Base-by-base conservation (phyloP, 2,888 invertebrate genomes). In the Standfussiana lucernea region DNA sequence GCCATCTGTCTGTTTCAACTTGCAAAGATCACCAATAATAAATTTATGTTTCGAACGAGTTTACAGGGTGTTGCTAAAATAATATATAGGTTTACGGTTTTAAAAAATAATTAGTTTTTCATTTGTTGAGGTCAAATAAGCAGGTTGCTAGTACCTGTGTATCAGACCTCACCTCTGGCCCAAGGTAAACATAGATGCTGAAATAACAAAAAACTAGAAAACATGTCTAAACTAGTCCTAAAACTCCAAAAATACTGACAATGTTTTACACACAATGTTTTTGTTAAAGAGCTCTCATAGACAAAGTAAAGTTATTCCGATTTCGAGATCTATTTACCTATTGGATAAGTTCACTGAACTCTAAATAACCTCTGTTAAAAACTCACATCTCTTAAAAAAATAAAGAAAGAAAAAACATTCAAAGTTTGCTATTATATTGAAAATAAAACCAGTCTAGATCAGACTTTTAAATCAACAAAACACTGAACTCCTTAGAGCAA, bases 1-100 rank as follows among this genome's bases (percentile, higher is more conserved):
- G 53, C 47, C 68, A 72, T 72, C 24, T 37, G 40, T 85, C 83
- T 59, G 47, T 62, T 77, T 77, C 67, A 64, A 59, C n/a, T 70
- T 24, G 56, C 18, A 68, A 78, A 66, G 45, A 77, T 79, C 61
- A 76, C 59, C 53, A 56, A 65, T 72, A 69, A 75, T 75, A 42
- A 80, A 82, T 75, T 64, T n/a, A 71, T 53, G 50, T 66, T 83
- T 47, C 15, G 8, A 21, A 24, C 11, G 32, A 47, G 32, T 10
- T 2, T 42, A 56, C n/a, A 64, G 21, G 8, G 0, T 53, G 53
- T 53, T 62, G 21, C 37, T 37, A 37, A 37, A n/a, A n/a, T n/a
- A 37, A 37, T 37, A 37, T 6, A 5, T 4, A 13, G 42, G 42
- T 13, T 42, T 42, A 42, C 42, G 13, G 42, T n/a, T n/a, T n/a